A percentile compares a stretch with the other conserved stretches of the same genome.
phyloP scores from a whole-genome alignment of 2,888 invertebrate species.

The Ochropacha duplaris region DNA sequence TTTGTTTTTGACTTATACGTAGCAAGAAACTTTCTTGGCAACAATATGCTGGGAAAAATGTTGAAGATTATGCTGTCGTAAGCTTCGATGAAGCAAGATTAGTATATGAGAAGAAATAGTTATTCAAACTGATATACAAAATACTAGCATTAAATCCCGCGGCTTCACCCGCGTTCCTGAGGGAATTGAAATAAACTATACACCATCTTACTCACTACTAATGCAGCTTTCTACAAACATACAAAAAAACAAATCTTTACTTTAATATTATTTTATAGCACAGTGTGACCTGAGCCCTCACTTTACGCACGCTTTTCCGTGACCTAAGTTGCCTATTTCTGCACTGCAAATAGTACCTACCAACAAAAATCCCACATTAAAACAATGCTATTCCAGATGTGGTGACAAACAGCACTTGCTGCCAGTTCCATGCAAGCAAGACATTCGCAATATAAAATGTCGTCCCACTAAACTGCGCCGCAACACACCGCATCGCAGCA shows the following conservation, averaged over 20 bases:
- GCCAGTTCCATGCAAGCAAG: constrained; percentile 32
- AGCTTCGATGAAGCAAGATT: background rate
- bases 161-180: too few species aligned
- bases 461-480: constrained; percentile 42
- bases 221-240: too few species aligned
- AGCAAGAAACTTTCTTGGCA: background rate
- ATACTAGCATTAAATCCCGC: too few species aligned
- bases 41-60: background rate
- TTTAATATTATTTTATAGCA: too few species aligned
- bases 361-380: background rate
- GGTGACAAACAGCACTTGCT: background rate
- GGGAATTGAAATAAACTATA: too few species aligned
- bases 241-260: too few species aligned
- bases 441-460: constrained; percentile 48
- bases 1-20: background rate
- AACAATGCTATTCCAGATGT: constrained; percentile 26
- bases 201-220: too few species aligned
- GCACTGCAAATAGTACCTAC: background rate
- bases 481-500: constrained; percentile 48
- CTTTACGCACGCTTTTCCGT: too few species aligned
- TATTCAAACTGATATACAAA: background rate
- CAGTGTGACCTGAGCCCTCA: too few species aligned
- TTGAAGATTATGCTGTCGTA: background rate
- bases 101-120: background rate
- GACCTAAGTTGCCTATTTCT: too few species aligned